Conservation (phyloP, 2,888 invertebrate genomes). For the Sinohyriopsis cumingii region DNA sequence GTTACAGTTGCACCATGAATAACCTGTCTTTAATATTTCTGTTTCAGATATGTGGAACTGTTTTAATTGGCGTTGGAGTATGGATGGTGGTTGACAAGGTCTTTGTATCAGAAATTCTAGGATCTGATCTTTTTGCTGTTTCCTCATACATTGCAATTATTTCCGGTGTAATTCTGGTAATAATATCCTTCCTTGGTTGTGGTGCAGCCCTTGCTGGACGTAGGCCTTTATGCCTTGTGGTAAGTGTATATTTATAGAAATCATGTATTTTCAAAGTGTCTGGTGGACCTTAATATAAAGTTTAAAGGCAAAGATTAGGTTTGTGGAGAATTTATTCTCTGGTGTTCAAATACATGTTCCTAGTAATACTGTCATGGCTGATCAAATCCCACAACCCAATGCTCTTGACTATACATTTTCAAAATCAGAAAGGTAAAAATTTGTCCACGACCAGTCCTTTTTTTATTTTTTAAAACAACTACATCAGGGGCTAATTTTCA, state of each 20-base stretch:
- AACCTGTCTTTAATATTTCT: conserved; percentile 1
- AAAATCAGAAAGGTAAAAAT: too few relatives aligned
- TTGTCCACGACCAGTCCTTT: too few relatives aligned
- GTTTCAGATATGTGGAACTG: conserved; percentile 46
- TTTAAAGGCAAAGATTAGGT: too few relatives aligned
- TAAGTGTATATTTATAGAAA: conserved; percentile 73
- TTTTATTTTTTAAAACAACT: too few relatives aligned
- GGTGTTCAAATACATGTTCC: too few relatives aligned
- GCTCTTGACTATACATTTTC: too few relatives aligned
- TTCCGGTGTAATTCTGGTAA: conserved; percentile 84
- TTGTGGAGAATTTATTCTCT: too few relatives aligned
- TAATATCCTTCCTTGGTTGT: conserved; percentile 91
- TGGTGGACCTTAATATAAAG: too few relatives aligned
- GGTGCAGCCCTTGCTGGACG: conserved; percentile 91
- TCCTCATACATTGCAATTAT: conserved; percentile 88
- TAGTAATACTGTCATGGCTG: too few relatives aligned
- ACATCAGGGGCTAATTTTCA: too few relatives aligned
- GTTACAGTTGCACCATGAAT: neutral
- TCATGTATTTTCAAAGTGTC: neutral
- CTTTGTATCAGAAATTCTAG: conserved; percentile 87
- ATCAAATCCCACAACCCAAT: too few relatives aligned
- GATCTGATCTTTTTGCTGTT: conserved; percentile 89
- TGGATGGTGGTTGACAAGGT: conserved; percentile 90
- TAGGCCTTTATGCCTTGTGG: conserved; percentile 91
- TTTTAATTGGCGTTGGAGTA: conserved; percentile 82